Base-by-base conservation (phyloP, 1,140 invertebrate species). In the Popillia japonica region DNA sequence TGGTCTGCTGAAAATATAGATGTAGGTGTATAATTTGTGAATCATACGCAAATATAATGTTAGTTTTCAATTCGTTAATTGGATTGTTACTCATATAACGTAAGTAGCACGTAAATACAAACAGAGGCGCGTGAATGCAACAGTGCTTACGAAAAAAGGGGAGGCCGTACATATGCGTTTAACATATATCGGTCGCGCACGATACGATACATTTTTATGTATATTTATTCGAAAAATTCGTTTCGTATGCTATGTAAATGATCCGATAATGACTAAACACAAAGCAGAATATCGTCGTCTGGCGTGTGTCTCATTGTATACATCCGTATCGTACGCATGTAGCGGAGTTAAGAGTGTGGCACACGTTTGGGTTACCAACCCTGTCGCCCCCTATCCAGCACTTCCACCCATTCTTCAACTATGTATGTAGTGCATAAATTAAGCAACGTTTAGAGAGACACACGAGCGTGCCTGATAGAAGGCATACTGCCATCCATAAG, bases 221-320 rank as follows among this genome's bases (percentile, higher is more conserved):
- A 68, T 68, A 68, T 68, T 68, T 68, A 68, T 68, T 68, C 61
- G 61, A 20, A 68, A 68, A 68, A 68, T 68, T 27, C 61, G 61
- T 34, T 68, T 68, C 61, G 27, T 68, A 68, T 68, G 61, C 42
- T 75, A 75, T 75, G 73, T 75, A 75, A 75, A 75, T 75, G 42
- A 48, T 48, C 40, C 73, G 73, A 75, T 48, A 75, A 75, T 75
- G 73, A 75, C 73, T 42, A 75, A 41, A 75, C 40, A 75, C 42
- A 48, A 75, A 22, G 9, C 22, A 10, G 23, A 76, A 61, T 40
- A 64, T 59, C 23, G 34, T 27, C 68, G 68, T 27, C 40, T 64
- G 17, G 40, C 76, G 27, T 64, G 41, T 77, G 61, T 23, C 22
- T 22, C 61, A 68, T 68, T 68, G 17, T 68, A 34, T 68, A 34